Base-by-base conservation (phyloP, 2,113 vertebrate species). In the Ochotona curzoniae region DNA sequence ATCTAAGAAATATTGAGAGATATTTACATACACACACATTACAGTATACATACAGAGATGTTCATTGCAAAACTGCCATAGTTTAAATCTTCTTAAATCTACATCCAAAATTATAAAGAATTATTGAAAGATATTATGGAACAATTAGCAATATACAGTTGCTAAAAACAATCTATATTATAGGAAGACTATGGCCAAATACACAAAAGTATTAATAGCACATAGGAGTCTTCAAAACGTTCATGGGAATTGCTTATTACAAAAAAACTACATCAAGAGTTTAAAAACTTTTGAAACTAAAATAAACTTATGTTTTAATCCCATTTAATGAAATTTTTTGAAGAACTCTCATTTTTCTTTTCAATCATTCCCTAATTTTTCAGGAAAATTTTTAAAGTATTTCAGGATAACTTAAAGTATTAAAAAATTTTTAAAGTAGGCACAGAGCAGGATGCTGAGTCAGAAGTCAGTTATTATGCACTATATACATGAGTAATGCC, bases 161-260 rank as follows among this genome's bases (percentile, higher is more conserved):
- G 3, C 92, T 32, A 81, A 94, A 93, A 90, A 49, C 80, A 90
- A n/a, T 14, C 35, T 32, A 2, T n/a, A 89, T 83, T 83, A 91
- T 4, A 28, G 13, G 32, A 12, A 69, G n/a, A 66, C 8, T 66
- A 9, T 71, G 20, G 26, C n/a, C 3, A 23, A 32, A 75, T 49
- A 89, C 0, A 83, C 28, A 85, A 89, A 93, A 75, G 18, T 83
- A 95, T 87, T 89, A 30, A 86, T 11, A 87, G 66, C 54, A 1
- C 47, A 32, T 64, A 57, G 18, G 17, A 18, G 54, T 57, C 54
- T 57, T 57, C 54, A 57, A 5, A 17, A 18, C 14, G 54, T 57
- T 57, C 54, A 57, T 57, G 54, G 54, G 18, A 57, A 57, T 17
- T 57, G 54, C 18, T 57, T 57, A 57, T 57, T 57, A 57, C 0